A percentile compares a stretch with the other conserved stretches of the same genome.
Conservation (phyloP, 2,888 invertebrate species). For the Rhodophaea formosa region DNA sequence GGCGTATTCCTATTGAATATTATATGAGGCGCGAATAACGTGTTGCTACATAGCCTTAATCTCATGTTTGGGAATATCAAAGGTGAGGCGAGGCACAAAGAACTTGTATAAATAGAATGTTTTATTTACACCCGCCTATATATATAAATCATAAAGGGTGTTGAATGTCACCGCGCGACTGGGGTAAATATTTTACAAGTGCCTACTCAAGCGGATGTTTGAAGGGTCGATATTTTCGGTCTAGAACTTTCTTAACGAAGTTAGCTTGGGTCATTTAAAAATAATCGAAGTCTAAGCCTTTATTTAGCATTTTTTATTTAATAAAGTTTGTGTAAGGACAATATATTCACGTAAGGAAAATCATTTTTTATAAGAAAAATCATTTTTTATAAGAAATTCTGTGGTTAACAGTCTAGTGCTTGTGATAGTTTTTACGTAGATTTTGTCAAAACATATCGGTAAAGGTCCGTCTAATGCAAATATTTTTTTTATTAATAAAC, state of each 20-base stretch:
- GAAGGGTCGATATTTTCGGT: neutral
- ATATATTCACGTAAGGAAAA: too few species aligned
- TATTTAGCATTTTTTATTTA: too few species aligned
- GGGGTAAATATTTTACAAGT: neutral
- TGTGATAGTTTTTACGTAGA: too few species aligned
- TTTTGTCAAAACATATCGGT: too few species aligned
- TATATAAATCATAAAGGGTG: neutral
- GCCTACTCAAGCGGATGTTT: neutral
- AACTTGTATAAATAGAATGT: constrained; percentile 14
- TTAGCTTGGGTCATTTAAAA: too few species aligned
- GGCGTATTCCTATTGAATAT: constrained; percentile 42
- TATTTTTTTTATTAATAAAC: too few species aligned
- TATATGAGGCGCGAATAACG: constrained; percentile 35
- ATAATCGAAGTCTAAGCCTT: too few species aligned
- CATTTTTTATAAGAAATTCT: too few species aligned
- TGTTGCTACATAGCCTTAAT: constrained; percentile 29
- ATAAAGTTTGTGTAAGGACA: too few species aligned
- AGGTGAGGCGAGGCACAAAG: constrained; percentile 31
- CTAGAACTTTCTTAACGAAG: neutral
- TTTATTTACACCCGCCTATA: constrained; percentile 12
- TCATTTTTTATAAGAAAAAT: too few species aligned
- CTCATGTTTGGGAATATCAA: constrained; percentile 34
- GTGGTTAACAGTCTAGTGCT: too few species aligned
- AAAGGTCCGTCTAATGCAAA: too few species aligned
- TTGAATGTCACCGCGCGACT: constrained; percentile 8